Percentiles rank a stretch among this genome's conserved stretches.
phyloP scores from a whole-genome alignment of 2,888 invertebrate genomes.

The Pheosia gnoma region DNA sequence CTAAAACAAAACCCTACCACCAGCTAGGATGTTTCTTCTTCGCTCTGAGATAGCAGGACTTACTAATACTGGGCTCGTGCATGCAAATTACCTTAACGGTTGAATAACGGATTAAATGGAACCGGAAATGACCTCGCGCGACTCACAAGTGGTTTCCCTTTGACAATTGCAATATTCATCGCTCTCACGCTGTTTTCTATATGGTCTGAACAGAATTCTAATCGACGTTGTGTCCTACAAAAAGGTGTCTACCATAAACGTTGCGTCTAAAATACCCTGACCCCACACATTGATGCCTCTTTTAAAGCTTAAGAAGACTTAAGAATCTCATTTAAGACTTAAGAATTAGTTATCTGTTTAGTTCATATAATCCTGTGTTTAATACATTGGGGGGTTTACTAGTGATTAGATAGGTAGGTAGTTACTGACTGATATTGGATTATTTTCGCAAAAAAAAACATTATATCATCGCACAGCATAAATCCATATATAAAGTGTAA shows the following conservation, averaged over 20 bases:
- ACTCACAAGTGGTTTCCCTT: not conserved
- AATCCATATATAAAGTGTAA: too few species aligned
- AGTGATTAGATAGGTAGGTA: not conserved
- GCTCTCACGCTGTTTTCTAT: not conserved
- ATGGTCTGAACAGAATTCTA: not conserved
- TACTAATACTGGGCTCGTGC: too few species aligned
- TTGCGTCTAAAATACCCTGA: not conserved
- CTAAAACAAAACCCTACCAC: too few species aligned
- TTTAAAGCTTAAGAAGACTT: too few species aligned
- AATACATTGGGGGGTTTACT: not conserved
- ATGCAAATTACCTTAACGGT: not conserved
- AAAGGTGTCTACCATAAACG: not conserved
- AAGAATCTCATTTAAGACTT: too few species aligned
- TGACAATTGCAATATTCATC: not conserved
- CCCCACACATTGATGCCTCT: too few species aligned
- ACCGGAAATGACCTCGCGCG: not conserved
- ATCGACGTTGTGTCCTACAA: not conserved
- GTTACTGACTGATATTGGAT: not conserved
- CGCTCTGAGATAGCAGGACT: too few species aligned
- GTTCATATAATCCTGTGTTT: too few species aligned
- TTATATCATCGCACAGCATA: not conserved
- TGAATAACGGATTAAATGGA: not conserved
- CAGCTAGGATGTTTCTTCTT: too few species aligned
- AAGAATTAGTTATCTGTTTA: too few species aligned
- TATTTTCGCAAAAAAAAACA: not conserved